Evolutionary conservation across 2,888 invertebrate species (phyloP), one percentile per base, ranked within the genome.

Genomic region (Heliothis peltigera): DNA sequence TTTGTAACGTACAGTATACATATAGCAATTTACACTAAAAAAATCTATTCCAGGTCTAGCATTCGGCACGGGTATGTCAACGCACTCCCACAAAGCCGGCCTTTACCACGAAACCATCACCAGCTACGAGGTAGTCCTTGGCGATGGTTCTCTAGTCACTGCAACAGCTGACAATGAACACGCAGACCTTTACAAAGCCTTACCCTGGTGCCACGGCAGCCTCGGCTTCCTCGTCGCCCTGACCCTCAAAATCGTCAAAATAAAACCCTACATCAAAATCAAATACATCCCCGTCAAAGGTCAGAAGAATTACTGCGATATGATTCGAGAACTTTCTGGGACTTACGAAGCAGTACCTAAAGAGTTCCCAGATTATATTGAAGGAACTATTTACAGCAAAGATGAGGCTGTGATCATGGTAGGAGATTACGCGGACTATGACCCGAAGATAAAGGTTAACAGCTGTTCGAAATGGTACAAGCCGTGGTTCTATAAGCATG

Each of bases 61-160:
- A 0, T 93, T 97, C 84, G 97, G 96, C 15, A 96, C 96, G 0
- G 97, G 97, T n/a, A 97, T 97, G 97, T 97, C 97, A 0, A 97
- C 97, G 0, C 96, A 97, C 87, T 97, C 97, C 0, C 97, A 97
- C 88, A 96, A 96, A 85, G 96, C 96, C 0, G 97, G 97, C 18
- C 92, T 97, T 22, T 97, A 96, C 89, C 97, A 97, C 82, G 97
- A 97, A 86, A 96, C 95, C 0, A 95, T 97, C 52, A 91, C 91
- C 6, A 95, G 96, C 62, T 97, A 96, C 87, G 97, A 97, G 80
- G 95, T 97, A 0, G 95, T 97, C 2, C 87, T 96, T 2, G 95
- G 95, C 0, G 96, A 96, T 87, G 97, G 97, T 0, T 95, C 95
- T 52, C 81, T 96, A 35, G 95, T 96, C 12, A 95, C 89, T 15